Evolutionary conservation across 2,888 invertebrate genomes (phyloP), one percentile per base, ranked within the genome.

Genomic region (Volucella inflata): DNA sequence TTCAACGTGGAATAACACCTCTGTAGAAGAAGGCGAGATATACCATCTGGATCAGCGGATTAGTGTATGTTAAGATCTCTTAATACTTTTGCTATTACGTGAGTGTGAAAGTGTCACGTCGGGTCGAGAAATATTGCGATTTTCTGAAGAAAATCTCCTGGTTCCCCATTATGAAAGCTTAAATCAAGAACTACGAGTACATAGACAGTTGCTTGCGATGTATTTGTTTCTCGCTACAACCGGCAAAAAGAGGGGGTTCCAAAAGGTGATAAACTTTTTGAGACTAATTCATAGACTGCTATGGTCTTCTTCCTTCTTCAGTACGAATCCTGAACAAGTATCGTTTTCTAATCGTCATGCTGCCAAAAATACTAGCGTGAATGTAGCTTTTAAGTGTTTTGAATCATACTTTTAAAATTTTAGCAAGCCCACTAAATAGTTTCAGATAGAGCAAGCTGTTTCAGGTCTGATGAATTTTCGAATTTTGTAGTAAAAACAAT

Each of bases 271-370:
- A 46, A 51, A 44, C 70, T 57, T 1, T 78, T 70, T 46, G 50
- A 78, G 9, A 78, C 67, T 0, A 21, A 92, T 14, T 91, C 72
- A 70, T 93, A 0, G 92, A 93, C 83, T 92, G 92, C 83, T 72
- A 92, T 8, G 91, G 92, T 8, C 91, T 91, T 2, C 91, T 92
- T 68, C 88, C 89, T 10, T 88, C 78, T 88, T 9, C 88, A 74
- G 12, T 90, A 12, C 36, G 62, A 16, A 72, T 53, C 4, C 8
- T 88, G 87, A 42, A 91, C 62, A 87, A 87, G 14, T 48, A 77
- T 16, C 68, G 72, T 40, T 81, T 87, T 44, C 44, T 81, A 17
- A 17, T 65, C 8, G 57, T 12, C 75, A 64, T 40, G 17, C 72
- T 12, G 68, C 72, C n/a, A 76, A 51, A 57, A 59, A 51, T 6